Percentiles rank a stretch among this genome's conserved stretches.
Conservation (phyloP, 1,140 invertebrate genomes). For the Leptinotarsa texana region DNA sequence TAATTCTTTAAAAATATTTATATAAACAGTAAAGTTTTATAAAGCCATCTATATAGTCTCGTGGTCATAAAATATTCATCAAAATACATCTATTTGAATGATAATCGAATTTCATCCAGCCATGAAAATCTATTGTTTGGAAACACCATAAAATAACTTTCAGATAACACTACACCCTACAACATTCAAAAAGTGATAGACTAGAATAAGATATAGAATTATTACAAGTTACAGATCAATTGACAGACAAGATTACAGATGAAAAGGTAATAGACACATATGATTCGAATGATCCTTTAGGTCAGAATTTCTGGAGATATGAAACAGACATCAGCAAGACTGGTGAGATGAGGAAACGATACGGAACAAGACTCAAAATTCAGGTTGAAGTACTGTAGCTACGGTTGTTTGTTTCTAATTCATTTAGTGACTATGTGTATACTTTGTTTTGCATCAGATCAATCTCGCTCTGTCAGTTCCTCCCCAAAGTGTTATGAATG, state of each 20-base stretch:
- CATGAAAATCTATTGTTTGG: neutral
- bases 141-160: neutral
- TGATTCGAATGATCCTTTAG: neutral
- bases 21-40: no score
- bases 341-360: neutral
- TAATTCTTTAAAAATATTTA: no score
- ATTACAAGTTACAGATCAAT: conserved; percentile 34
- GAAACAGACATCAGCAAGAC: neutral
- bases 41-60: neutral
- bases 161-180: conserved; percentile 33
- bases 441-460: no score
- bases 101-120: neutral
- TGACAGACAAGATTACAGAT: conserved; percentile 33
- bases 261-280: conserved; percentile 10
- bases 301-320: neutral
- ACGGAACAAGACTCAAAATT: no score
- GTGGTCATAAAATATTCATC: neutral
- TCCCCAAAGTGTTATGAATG: neutral
- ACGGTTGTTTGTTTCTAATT: no score
- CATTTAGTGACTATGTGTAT: no score
- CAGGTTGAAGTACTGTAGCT: no score
- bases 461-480: no score
- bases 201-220: conserved; percentile 38
- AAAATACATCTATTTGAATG: conserved; percentile 2
- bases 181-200: conserved; percentile 40